Conservation (phyloP, 2,888 invertebrate genomes). For the Oscheius onirici region DNA sequence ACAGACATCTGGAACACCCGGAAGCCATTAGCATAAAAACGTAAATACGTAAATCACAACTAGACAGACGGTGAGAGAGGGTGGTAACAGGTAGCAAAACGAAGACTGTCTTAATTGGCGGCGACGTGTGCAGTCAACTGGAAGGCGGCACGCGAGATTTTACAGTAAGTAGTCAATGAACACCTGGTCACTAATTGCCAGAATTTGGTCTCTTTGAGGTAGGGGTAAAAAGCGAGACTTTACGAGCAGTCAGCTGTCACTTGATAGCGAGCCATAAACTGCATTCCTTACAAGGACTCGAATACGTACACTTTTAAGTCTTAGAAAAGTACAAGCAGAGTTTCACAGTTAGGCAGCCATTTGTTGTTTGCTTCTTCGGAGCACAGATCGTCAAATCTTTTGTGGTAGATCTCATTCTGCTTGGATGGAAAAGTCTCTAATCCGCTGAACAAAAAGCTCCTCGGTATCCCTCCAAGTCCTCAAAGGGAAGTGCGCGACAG, state of each 20-base stretch:
- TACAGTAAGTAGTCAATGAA: slow-evolving; percentile 15
- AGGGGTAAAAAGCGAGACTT: not conserved
- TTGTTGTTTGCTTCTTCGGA: too few species aligned
- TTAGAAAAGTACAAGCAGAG: too few species aligned
- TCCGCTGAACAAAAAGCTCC: not conserved
- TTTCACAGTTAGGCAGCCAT: too few species aligned
- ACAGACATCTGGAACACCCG: slow-evolving; percentile 20
- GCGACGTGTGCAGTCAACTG: slow-evolving; percentile 26
- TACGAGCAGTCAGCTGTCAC: slow-evolving; percentile 6
- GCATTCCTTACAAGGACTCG: not conserved
- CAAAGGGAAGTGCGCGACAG: slow-evolving; percentile 11
- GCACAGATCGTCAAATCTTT: too few species aligned
- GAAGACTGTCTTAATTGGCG: slow-evolving; percentile 9
- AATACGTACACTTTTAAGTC: too few species aligned
- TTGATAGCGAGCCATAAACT: slow-evolving; percentile 6
- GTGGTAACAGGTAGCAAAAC: not conserved
- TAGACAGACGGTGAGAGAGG: not conserved
- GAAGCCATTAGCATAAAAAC: slow-evolving; percentile 24
- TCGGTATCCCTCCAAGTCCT: too few species aligned
- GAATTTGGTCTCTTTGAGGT: not conserved
- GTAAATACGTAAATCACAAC: slow-evolving; percentile 7
- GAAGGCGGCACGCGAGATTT: slow-evolving; percentile 29
- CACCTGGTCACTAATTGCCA: not conserved
- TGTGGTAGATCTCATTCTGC: too few species aligned
- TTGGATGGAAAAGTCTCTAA: too few species aligned